A percentile compares a stretch with the other conserved stretches of the same genome.
phyloP scores from a whole-genome alignment of 1,140 invertebrate species.

The Eufriesea mexicana region DNA sequence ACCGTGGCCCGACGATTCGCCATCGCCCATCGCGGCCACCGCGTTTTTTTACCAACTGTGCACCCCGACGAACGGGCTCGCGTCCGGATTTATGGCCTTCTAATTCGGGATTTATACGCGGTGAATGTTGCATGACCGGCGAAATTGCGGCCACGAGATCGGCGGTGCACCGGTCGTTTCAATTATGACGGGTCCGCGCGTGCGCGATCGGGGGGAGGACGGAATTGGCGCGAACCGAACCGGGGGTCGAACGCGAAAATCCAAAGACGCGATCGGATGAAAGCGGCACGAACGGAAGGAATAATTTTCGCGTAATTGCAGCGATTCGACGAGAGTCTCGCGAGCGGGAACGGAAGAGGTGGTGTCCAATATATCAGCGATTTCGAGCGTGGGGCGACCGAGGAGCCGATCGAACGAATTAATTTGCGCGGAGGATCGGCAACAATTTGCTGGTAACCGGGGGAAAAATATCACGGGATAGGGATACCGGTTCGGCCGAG shows the following conservation, averaged over 20 bases:
- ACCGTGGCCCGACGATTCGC: background rate
- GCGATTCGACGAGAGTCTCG: background rate
- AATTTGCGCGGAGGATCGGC: conserved; percentile 15
- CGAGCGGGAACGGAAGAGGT: background rate
- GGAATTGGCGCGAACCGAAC: conserved; percentile 1
- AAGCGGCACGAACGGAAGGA: conserved; percentile 24
- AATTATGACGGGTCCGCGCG: conserved; percentile 15
- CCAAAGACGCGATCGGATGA: background rate
- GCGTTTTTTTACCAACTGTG: background rate
- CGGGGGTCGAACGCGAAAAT: background rate
- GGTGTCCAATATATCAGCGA: conserved; percentile 32
- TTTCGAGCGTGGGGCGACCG: background rate
- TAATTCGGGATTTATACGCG: conserved; percentile 36
- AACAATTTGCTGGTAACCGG: background rate
- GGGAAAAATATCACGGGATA: conserved; percentile 28
- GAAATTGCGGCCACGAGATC: conserved; percentile 17
- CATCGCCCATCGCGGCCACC: background rate
- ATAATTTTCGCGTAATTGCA: conserved; percentile 38
- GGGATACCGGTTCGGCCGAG: conserved; percentile 30
- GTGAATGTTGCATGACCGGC: background rate
- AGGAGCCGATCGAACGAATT: conserved; percentile 31
- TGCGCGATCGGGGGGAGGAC: background rate
- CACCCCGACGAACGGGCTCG: background rate
- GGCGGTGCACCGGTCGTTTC: background rate
- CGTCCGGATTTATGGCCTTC: background rate